Evolutionary conservation across 2,888 invertebrate species (phyloP).

Genomic region (Sipha maydis): DNA sequence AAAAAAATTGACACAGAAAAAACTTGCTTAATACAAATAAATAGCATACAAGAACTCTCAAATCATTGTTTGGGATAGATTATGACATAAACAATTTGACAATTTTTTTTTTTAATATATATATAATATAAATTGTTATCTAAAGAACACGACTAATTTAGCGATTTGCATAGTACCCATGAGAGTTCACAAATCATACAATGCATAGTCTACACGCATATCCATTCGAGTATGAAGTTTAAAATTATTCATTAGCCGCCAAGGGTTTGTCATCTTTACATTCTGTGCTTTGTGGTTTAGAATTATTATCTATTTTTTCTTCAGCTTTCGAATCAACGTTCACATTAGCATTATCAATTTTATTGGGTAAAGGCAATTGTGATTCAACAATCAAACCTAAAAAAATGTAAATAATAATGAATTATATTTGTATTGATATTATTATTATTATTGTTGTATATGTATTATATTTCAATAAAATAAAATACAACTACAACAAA

Average conservation of each 20-base stretch:
- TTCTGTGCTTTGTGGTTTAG: constrained; percentile 54
- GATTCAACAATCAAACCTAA: constrained; percentile 59
- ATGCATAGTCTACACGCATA: constrained; percentile 49
- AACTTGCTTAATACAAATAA: constrained; percentile 60
- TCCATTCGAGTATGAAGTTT: constrained; percentile 29
- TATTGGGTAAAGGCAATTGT: constrained; percentile 42
- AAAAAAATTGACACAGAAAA: constrained; percentile 62
- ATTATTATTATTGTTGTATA: no score
- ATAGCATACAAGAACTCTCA: constrained; percentile 55
- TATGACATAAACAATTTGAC: constrained; percentile 12
- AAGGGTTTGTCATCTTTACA: constrained; percentile 59
- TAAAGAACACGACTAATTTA: constrained; percentile 58
- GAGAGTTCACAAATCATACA: constrained; percentile 45
- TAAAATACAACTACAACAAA: not conserved
- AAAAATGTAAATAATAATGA: not conserved
- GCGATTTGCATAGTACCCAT: constrained; percentile 30
- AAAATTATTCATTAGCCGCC: constrained; percentile 56
- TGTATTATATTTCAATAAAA: not conserved
- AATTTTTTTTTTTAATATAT: constrained; percentile 20
- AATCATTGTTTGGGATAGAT: constrained; percentile 56
- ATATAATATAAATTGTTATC: constrained; percentile 37
- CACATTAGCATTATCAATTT: constrained; percentile 55
- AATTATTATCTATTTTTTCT: constrained; percentile 56
- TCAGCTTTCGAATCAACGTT: constrained; percentile 57
- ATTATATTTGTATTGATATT: no score